Percentiles rank a stretch among this genome's conserved stretches.
These are phyloP conservation scores for Mus minutoides DNA, from an alignment of 2,797 vertebrate species.

Conservation along the genomic window DNA sequence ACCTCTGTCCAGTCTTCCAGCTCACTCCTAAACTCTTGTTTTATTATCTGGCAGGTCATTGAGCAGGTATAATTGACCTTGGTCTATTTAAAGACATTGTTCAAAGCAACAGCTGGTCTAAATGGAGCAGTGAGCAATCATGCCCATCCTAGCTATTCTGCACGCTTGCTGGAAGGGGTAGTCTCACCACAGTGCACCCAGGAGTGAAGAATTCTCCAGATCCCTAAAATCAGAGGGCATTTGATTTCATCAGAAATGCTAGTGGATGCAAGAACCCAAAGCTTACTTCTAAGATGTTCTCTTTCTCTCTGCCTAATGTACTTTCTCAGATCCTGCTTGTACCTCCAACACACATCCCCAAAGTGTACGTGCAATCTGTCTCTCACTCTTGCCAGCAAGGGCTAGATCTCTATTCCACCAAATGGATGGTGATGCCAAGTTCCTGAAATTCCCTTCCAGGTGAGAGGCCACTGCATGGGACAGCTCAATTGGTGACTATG, in stretches of 20 bases:
- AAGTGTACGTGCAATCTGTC: not conserved
- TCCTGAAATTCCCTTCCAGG: not conserved
- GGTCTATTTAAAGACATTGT: constrained; percentile 66
- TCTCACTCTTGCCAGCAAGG: constrained; percentile 42
- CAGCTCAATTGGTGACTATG: not conserved
- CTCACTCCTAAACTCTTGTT: constrained; percentile 34
- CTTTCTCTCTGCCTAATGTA: constrained; percentile 11
- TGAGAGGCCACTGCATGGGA: not conserved
- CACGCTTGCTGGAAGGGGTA: constrained; percentile 17
- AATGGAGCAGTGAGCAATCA: not conserved
- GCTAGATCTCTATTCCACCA: constrained; percentile 21
- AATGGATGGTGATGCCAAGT: not conserved
- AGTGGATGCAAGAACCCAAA: not conserved
- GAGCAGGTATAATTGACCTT: constrained; percentile 68
- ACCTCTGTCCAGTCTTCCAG: constrained; percentile 1
- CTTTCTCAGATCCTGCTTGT: constrained; percentile 38
- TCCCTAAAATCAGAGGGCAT: constrained; percentile 37
- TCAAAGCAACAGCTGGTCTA: constrained; percentile 36
- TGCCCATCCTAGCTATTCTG: not conserved
- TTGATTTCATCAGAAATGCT: constrained; percentile 21
- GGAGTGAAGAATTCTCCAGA: constrained; percentile 16
- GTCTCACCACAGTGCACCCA: constrained; percentile 17
- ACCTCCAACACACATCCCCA: not conserved
- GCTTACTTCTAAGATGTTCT: constrained; percentile 21
- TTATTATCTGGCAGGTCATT: constrained; percentile 60